Conservation (phyloP, 2,113 vertebrate genomes). For the Platichthys stellatus region DNA sequence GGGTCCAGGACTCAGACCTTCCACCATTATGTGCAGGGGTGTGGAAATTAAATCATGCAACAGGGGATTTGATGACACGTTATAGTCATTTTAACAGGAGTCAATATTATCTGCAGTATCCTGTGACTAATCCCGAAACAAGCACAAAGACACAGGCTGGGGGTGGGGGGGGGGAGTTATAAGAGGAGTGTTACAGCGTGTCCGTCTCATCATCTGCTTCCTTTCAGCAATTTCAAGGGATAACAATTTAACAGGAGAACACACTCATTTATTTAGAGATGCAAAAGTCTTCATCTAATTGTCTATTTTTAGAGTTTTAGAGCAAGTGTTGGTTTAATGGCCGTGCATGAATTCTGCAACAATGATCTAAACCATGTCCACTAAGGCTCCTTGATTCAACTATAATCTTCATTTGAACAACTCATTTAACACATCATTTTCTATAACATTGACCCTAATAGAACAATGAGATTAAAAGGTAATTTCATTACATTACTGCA, state of each 20-base stretch:
- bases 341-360: not conserved
- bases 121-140: conserved; percentile 77
- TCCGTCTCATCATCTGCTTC: not conserved
- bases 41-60: conserved; percentile 76
- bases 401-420: not conserved
- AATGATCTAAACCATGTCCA: not conserved
- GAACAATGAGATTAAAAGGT: too few species aligned
- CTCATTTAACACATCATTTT: not conserved
- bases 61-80: conserved; percentile 75
- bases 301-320: conserved; percentile 3
- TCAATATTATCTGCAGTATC: conserved; percentile 76
- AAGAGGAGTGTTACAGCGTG: conserved; percentile 14
- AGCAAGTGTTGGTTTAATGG: conserved; percentile 11
- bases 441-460: too few species aligned
- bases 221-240: too few species aligned
- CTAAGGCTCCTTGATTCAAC: not conserved
- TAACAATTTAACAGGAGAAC: too few species aligned
- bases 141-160: conserved; percentile 60
- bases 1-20: conserved; percentile 61
- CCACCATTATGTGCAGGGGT: conserved; percentile 67
- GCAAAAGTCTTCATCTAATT: not conserved
- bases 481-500: too few species aligned
- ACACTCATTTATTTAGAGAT: conserved; percentile 1
- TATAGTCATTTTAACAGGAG: conserved; percentile 73
- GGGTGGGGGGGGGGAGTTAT: conserved; percentile 38